Conservation (phyloP, 2,797 vertebrate species). For the Mormyrops attenuatus region DNA sequence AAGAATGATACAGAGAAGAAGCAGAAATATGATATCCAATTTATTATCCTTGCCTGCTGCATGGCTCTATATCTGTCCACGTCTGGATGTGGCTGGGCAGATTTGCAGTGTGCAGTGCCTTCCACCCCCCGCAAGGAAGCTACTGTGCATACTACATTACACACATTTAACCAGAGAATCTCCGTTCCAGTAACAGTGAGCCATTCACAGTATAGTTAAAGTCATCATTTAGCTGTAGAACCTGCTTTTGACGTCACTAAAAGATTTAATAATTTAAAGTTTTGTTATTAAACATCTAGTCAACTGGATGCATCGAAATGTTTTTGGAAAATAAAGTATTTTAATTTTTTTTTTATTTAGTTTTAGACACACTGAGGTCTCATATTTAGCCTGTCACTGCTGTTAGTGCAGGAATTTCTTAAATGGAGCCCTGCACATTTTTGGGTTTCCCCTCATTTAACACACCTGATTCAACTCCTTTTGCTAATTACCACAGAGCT, state of each 20-base stretch:
- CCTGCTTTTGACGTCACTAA: background rate
- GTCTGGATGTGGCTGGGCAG: constrained; percentile 23
- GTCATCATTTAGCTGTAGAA: background rate
- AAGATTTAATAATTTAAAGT: background rate
- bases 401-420: background rate
- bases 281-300: background rate
- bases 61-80: constrained; percentile 24
- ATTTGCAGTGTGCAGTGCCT: constrained; percentile 23
- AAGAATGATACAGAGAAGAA: background rate
- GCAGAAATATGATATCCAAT: constrained; percentile 21
- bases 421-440: too few relatives aligned
- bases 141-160: background rate
- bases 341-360: background rate
- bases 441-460: too few relatives aligned
- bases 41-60: constrained; percentile 4
- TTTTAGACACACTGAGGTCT: background rate
- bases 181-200: background rate
- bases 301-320: background rate
- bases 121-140: background rate
- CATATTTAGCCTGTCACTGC: background rate
- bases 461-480: too few relatives aligned
- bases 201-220: background rate
- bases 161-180: background rate
- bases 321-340: background rate
- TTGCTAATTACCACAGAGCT: too few relatives aligned